These are phyloP conservation scores for Aplidium turbinatum DNA, from an alignment of 23 tunicate genomes.

Conservation along the genomic window DNA sequence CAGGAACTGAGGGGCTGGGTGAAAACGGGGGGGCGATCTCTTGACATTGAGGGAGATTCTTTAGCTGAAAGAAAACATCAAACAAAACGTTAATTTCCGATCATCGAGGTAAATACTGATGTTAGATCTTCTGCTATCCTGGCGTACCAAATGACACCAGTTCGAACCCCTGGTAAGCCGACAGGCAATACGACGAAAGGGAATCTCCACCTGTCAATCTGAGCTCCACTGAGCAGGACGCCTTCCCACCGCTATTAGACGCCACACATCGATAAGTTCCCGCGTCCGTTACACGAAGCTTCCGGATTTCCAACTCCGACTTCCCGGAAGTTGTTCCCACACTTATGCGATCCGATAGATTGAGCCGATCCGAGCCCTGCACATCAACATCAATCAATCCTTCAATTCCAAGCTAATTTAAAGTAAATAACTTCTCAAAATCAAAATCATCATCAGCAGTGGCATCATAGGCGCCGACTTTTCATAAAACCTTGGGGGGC, in stretches of 20 bases:
- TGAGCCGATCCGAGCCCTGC: slow-evolving; percentile 48
- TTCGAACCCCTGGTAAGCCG: too few species aligned
- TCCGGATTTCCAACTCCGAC: slow-evolving; percentile 27
- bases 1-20: slow-evolving; percentile 42
- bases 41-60: slow-evolving; percentile 39
- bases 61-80: slow-evolving; percentile 25
- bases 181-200: too few species aligned
- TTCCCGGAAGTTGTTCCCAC: slow-evolving; percentile 23
- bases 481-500: too few species aligned
- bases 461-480: too few species aligned
- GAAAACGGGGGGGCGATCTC: slow-evolving; percentile 55
- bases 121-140: too few species aligned
- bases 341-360: slow-evolving; percentile 24
- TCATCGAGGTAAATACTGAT: too few species aligned
- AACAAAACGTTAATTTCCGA: too few species aligned
- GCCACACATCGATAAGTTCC: slow-evolving; percentile 84
- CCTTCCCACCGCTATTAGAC: slow-evolving; percentile 57
- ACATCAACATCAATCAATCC: not conserved
- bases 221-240: slow-evolving; percentile 54
- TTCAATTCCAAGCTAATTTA: slow-evolving; percentile 1
- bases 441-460: too few species aligned
- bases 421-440: too few species aligned
- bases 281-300: slow-evolving; percentile 54
- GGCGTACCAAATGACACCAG: too few species aligned
- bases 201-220: slow-evolving; percentile 66